A percentile compares a stretch with the other conserved stretches of the same genome.
These are phyloP conservation scores for Uloborus plumipes DNA, from an alignment of 2,888 invertebrate genomes.

Conservation along the genomic window DNA sequence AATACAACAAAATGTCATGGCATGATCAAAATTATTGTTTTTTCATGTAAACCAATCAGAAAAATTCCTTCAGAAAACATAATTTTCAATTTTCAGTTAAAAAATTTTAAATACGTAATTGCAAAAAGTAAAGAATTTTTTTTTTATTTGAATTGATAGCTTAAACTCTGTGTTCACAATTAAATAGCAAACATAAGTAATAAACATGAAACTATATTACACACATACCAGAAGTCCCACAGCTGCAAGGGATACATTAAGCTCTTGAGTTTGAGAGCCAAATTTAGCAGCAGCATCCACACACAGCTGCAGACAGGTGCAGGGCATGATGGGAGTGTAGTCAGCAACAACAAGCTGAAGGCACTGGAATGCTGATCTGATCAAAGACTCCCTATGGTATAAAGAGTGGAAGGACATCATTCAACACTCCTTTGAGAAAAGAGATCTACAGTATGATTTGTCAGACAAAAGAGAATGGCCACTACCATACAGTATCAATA, in stretches of 20 bases:
- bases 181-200: background rate
- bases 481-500: too few relatives aligned
- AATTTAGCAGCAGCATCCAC: constrained; percentile 95
- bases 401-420: background rate
- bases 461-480: too few relatives aligned
- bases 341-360: constrained; percentile 95
- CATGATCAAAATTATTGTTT: too few relatives aligned
- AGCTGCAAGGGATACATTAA: constrained; percentile 97
- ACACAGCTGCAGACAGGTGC: constrained; percentile 89
- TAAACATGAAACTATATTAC: constrained; percentile 15
- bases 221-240: constrained; percentile 89
- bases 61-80: too few relatives aligned
- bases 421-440: too few relatives aligned
- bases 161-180: background rate
- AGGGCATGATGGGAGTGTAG: constrained; percentile 91
- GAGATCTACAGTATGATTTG: too few relatives aligned
- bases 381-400: constrained; percentile 84
- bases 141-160: too few relatives aligned
- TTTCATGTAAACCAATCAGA: too few relatives aligned
- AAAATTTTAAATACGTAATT: too few relatives aligned
- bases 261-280: constrained; percentile 94
- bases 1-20: too few relatives aligned
- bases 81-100: too few relatives aligned
- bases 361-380: constrained; percentile 95
- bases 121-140: too few relatives aligned